These are phyloP conservation scores for Metopia argyrocephala DNA, from an alignment of 2,888 invertebrate species.

Conservation along the genomic window DNA sequence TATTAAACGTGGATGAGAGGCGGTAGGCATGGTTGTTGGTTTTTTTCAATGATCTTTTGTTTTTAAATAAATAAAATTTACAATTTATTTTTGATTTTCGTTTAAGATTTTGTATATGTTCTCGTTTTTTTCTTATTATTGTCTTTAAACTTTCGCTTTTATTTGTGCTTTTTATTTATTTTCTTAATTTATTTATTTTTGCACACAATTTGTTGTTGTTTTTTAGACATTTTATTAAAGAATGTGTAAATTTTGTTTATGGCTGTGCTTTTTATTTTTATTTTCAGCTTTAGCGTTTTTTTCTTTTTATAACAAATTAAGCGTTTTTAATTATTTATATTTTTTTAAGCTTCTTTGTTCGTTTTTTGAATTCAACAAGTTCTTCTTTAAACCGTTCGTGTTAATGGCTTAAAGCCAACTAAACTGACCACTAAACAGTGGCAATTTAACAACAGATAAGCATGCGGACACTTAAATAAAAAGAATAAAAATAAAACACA, in stretches of 20 bases:
- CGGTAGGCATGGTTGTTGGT: constrained; percentile 66
- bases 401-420: constrained; percentile 76
- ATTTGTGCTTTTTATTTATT: constrained; percentile 30
- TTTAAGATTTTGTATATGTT: constrained; percentile 35
- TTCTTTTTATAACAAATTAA: not conserved
- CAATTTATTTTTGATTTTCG: constrained; percentile 34
- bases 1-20: constrained; percentile 72
- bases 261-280: not conserved
- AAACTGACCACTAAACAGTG: constrained; percentile 66
- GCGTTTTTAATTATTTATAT: constrained; percentile 19
- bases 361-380: not conserved
- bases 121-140: constrained; percentile 43
- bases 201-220: not conserved
- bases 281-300: not conserved
- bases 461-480: constrained; percentile 20
- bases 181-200: not conserved
- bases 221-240: not conserved
- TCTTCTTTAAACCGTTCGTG: constrained; percentile 71
- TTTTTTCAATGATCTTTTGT: constrained; percentile 67
- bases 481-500: constrained; percentile 33
- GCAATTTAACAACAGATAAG: constrained; percentile 45
- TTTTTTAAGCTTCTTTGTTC: not conserved
- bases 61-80: constrained; percentile 63
- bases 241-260: constrained; percentile 5
- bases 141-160: constrained; percentile 68